Evolutionary conservation across 2,113 vertebrate genomes (phyloP), one percentile per base, ranked within the genome.

Genomic region (Daphoenositta chrysoptera): DNA sequence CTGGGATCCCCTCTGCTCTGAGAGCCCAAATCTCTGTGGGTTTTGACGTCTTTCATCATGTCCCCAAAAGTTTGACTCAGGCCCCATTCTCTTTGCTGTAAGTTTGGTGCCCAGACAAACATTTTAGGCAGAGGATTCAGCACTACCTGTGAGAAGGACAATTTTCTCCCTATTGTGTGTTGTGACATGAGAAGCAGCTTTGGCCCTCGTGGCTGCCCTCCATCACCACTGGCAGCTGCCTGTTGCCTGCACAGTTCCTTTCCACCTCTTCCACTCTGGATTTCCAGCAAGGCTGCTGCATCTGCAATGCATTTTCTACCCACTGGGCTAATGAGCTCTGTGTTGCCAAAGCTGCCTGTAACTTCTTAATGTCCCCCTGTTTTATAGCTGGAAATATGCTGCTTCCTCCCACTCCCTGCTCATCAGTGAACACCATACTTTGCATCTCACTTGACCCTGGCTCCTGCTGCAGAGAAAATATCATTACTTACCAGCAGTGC

Each of bases 381-480:
- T 90, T 90, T 53, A 77, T 37, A 30, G 66, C 63, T 93, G 71
- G 31, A 73, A 96, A 77, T 68, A 13, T 2, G 20, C 75, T 83
- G 68, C 72, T 83, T 70, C 79, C 68, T 94, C 85, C 90, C 23
- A 11, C 83, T 77, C 64, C 64, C 44, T 66, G 86, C 71, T 93
- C 85, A 18, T 75, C 72, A 40, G 12, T 26, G 48, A 94, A 33
- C 79, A 15, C 60, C 2, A 1, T 57, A 30, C 50, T 47, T 60
- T 0, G 0, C 5, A 0, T 83, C 56, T 87, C 68, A 31, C 65
- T 92, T 84, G 93, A 77, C 3, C 3, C 58, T 48, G 66, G 21
- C 56, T 87, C 73, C 82, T 64, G 33, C 82, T 88, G 51, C 60
- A 85, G 64, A 48, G 68, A 87, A 94, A 84, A 81, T 58, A 87